phyloP scores from a whole-genome alignment of 2,113 vertebrate species.

The Petrocephalus microphthalmus region DNA sequence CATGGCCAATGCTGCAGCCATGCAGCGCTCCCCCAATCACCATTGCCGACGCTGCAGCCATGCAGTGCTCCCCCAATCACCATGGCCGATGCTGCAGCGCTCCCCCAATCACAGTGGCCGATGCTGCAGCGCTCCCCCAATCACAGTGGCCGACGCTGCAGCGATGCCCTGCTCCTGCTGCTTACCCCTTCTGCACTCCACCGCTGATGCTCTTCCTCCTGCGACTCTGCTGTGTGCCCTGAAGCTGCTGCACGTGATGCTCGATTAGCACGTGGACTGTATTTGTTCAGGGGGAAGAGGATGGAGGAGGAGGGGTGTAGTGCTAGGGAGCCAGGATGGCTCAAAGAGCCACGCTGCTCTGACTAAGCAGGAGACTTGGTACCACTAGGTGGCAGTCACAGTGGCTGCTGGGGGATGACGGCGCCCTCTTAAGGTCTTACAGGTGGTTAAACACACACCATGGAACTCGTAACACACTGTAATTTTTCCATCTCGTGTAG shows the following conservation, averaged over 20 bases:
- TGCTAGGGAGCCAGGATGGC: neutral
- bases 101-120: no score
- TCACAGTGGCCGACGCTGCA: neutral
- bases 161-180: neutral
- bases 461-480: neutral
- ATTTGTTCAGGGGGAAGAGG: neutral
- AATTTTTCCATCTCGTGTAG: neutral
- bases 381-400: neutral
- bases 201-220: neutral
- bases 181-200: neutral
- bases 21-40: neutral
- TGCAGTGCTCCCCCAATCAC: no score
- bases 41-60: neutral
- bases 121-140: neutral
- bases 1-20: no score
- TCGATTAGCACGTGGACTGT: constrained; percentile 8
- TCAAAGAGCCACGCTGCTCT: neutral
- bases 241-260: constrained; percentile 13
- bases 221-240: neutral
- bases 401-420: neutral
- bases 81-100: no score
- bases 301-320: neutral
- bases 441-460: neutral
- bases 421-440: neutral
- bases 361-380: neutral